These are phyloP conservation scores for Piprites chloris DNA, from an alignment of 2,113 vertebrate species.

Conservation along the genomic window DNA sequence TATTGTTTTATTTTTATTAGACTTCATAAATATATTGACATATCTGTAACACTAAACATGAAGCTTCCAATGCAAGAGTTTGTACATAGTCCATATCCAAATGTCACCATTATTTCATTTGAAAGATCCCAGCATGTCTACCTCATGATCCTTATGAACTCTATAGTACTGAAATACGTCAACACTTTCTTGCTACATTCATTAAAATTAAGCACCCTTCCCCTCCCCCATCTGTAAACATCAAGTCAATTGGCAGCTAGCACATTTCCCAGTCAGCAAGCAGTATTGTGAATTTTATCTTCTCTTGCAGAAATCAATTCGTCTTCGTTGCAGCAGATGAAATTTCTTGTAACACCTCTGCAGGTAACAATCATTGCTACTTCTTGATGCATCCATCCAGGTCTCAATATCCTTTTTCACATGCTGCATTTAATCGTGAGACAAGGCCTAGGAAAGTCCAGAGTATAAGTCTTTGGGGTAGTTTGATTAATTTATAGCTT, in stretches of 20 bases:
- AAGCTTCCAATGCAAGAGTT: conserved; percentile 63
- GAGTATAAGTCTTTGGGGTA: conserved; percentile 51
- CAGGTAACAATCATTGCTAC: conserved; percentile 94
- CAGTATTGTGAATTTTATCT: conserved; percentile 97
- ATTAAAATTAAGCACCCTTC: conserved; percentile 75
- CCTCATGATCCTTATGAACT: conserved; percentile 73
- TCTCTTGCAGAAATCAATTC: conserved; percentile 98
- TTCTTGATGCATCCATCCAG: conserved; percentile 87
- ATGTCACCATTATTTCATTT: conserved; percentile 68
- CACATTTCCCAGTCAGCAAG: conserved; percentile 86
- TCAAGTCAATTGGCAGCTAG: conserved; percentile 82
- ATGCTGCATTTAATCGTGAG: conserved; percentile 76
- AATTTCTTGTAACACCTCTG: conserved; percentile 97
- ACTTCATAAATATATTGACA: conserved; percentile 39
- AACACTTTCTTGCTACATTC: conserved; percentile 75
- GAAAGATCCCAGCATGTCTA: conserved; percentile 76
- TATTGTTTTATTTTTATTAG: conserved; percentile 45
- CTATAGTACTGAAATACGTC: conserved; percentile 52
- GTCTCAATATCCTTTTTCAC: conserved; percentile 84
- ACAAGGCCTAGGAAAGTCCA: conserved; percentile 63
- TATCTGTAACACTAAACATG: conserved; percentile 63
- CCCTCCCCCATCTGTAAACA: conserved; percentile 77
- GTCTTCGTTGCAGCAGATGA: conserved; percentile 97
- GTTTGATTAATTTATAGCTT: conserved; percentile 50
- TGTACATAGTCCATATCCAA: conserved; percentile 67